Percentiles rank a stretch among this genome's conserved stretches.
Evolutionary conservation across 2,888 invertebrate genomes (phyloP).

Genomic region (Lasiommata megera): DNA sequence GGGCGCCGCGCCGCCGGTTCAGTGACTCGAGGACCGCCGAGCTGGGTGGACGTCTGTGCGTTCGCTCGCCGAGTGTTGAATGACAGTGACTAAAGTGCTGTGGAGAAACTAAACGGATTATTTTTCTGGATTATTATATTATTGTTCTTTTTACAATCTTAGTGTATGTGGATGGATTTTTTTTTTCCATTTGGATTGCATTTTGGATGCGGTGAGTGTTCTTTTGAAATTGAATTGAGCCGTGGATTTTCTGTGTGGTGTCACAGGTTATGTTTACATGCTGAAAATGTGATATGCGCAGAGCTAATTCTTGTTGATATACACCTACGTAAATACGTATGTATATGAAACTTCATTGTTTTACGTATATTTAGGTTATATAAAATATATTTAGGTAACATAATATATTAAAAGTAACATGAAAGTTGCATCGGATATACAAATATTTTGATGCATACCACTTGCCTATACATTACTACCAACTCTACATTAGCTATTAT

Average conservation of each 20-base stretch:
- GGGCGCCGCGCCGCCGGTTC: conserved; percentile 56
- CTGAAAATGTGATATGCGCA: conserved; percentile 12
- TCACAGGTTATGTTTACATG: conserved; percentile 23
- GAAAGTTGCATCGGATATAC: background rate
- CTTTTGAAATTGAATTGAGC: background rate
- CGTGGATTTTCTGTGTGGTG: conserved; percentile 7
- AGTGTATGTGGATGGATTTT: conserved; percentile 67
- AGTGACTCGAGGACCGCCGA: conserved; percentile 69
- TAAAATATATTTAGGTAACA: background rate
- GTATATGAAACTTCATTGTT: background rate
- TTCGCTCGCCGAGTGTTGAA: conserved; percentile 51
- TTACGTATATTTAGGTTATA: background rate
- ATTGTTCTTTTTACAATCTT: conserved; percentile 35
- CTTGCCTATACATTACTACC: too few relatives aligned
- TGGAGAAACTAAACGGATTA: conserved; percentile 37
- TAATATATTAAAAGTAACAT: too few relatives aligned
- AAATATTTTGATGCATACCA: too few relatives aligned
- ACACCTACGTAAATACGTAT: background rate
- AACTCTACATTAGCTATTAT: too few relatives aligned
- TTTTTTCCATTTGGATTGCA: conserved; percentile 72
- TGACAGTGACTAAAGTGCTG: conserved; percentile 47
- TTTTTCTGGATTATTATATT: conserved; percentile 37
- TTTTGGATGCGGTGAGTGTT: conserved; percentile 69
- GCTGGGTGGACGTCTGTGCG: conserved; percentile 43
- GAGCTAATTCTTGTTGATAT: background rate